A percentile compares a stretch with the other conserved stretches of the same genome.
These are phyloP conservation scores for Epirrita christyi DNA, from an alignment of 2,888 invertebrate species.

Conservation along the genomic window DNA sequence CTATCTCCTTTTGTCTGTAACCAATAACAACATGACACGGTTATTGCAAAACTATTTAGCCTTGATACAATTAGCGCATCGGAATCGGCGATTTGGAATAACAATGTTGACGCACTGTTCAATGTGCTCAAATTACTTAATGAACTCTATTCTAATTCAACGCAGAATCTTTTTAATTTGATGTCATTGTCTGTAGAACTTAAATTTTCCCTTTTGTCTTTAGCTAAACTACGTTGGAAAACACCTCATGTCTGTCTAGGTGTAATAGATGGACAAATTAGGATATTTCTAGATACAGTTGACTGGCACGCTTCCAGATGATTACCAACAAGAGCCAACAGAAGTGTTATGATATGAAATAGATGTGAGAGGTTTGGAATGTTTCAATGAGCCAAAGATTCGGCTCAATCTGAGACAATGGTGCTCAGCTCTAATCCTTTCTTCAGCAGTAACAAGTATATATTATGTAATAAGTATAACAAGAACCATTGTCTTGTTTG, in stretches of 20 bases:
- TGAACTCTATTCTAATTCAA: constrained; percentile 49
- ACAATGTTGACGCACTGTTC: constrained; percentile 38
- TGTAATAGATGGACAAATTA: constrained; percentile 29
- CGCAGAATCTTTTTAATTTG: neutral
- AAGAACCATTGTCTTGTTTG: no score
- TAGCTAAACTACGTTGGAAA: neutral
- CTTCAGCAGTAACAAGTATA: no score
- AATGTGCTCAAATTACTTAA: constrained; percentile 32
- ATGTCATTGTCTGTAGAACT: neutral
- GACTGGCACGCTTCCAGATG: constrained; percentile 23
- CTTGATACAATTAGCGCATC: constrained; percentile 48
- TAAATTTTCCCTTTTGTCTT: neutral
- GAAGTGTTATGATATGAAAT: constrained; percentile 3
- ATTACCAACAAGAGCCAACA: constrained; percentile 18
- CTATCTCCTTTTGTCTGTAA: constrained; percentile 78
- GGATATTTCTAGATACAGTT: constrained; percentile 22
- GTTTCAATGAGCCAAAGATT: constrained; percentile 10
- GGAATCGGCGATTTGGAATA: constrained; percentile 31
- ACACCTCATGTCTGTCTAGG: constrained; percentile 2
- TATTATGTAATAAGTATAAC: no score
- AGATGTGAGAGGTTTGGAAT: constrained; percentile 9
- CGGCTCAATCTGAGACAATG: neutral
- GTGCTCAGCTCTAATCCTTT: no score
- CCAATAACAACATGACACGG: constrained; percentile 32
- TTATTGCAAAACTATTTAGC: constrained; percentile 41